Conservation (phyloP, 2,888 invertebrate species). For the Drosophila stalkeri region DNA sequence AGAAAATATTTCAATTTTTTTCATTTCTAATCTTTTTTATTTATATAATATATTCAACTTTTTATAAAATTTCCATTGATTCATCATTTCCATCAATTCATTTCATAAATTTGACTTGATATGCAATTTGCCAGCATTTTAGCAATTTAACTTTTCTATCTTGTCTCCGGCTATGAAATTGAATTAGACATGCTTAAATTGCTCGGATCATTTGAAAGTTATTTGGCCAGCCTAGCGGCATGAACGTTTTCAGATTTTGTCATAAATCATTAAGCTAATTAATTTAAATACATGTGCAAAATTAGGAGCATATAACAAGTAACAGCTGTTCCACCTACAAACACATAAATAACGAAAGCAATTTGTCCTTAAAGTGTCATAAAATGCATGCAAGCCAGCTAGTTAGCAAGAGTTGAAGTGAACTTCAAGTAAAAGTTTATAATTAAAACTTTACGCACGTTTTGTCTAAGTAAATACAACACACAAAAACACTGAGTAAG, state of each 20-base stretch:
- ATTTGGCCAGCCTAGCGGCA: background rate
- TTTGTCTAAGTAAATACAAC: conserved; percentile 74
- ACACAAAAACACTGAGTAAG: background rate
- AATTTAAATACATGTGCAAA: conserved; percentile 37
- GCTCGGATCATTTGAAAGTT: conserved; percentile 7
- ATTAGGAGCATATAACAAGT: conserved; percentile 13
- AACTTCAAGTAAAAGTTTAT: conserved; percentile 68
- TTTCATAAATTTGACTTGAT: background rate
- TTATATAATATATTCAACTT: background rate
- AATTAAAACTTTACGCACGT: conserved; percentile 82
- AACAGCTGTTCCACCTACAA: conserved; percentile 33
- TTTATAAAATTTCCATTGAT: background rate
- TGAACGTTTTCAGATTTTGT: background rate
- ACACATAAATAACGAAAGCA: conserved; percentile 24
- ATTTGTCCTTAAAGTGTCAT: conserved; percentile 61
- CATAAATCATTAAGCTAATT: conserved; percentile 40
- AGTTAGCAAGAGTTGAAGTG: conserved; percentile 23
- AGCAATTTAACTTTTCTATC: background rate
- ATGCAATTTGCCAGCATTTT: background rate
- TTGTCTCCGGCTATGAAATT: background rate
- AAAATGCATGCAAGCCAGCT: conserved; percentile 38
- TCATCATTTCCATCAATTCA: background rate
- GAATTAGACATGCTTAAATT: background rate
- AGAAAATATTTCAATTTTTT: no score
- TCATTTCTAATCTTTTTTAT: no score